Base-by-base conservation (phyloP, 2,888 invertebrate genomes). In the Stenichneumon culpator region DNA sequence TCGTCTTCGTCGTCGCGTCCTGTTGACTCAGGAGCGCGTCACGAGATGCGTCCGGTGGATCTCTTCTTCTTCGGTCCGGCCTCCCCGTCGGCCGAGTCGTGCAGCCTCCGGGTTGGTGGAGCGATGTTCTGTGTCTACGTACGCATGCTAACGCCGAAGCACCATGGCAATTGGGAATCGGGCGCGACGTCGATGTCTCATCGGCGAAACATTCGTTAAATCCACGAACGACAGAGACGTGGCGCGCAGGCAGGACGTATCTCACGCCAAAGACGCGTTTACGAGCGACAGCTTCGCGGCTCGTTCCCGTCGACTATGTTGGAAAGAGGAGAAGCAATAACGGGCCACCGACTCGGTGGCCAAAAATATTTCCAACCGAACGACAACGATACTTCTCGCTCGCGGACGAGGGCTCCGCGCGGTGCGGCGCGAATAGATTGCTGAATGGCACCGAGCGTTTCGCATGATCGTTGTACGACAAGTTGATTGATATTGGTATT, bases 1-100 rank as follows among this genome's bases (percentile, higher is more conserved):
- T 69, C 63, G 36, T 79, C 65, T 79, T 79, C 50, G 68, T 63
- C 65, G 79, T 83, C 72, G 80, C 82, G 87, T 86, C 86, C 86
- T 88, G 87, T 87, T 87, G 87, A 87, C 87, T 87, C 87, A 86
- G 86, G 87, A 86, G 86, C 85, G 85, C 82, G 72, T 83, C 81
- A 69, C 83, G 77, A 79, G 47, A 65, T 28, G 57, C 70, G 77
- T 80, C 65, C 72, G 77, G 65, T 84, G 44, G 57, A 77, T 78
- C 72, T 78, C 78, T 73, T 77, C 67, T 70, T 44, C 63, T 32
- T 16, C 63, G 63, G 32, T 32, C 3, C 28, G 28, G 28, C 32
- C 63, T 32, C 7, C 4, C 16, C 2, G 63, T 16, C 63, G 32
- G 25, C 28, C 25, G 25, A 60, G 60, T n/a, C 63, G 32, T 2